These are phyloP conservation scores for Linurgus olivaceus DNA, from an alignment of 2,797 vertebrate genomes.

Conservation along the genomic window DNA sequence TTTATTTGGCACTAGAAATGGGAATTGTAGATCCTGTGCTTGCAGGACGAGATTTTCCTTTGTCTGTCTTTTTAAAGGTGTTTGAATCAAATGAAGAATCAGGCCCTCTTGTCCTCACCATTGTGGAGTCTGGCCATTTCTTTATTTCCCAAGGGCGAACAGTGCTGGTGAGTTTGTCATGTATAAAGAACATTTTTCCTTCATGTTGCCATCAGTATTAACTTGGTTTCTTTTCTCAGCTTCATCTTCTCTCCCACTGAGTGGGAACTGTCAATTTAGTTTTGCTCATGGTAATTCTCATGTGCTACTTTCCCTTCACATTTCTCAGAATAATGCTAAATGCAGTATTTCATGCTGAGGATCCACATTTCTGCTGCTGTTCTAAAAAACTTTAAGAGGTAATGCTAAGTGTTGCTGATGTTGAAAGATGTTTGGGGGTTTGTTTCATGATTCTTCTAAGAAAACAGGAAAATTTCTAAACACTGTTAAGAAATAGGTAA, in stretches of 20 bases:
- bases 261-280: not conserved
- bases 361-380: not conserved
- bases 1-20: not conserved
- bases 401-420: not conserved
- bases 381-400: not conserved
- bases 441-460: not conserved
- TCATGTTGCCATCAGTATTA: slow-evolving; percentile 3
- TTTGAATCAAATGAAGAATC: slow-evolving; percentile 81
- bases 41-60: not conserved
- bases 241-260: not conserved
- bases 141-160: slow-evolving; percentile 85
- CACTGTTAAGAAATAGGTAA: not conserved
- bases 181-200: not conserved
- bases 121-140: slow-evolving; percentile 88
- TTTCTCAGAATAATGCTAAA: not conserved
- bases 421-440: accelerated
- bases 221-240: not conserved
- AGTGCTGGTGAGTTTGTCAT: slow-evolving; percentile 82
- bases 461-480: not conserved
- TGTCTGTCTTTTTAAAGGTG: slow-evolving; percentile 74
- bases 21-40: not conserved
- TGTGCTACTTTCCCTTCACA: not conserved
- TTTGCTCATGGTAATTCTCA: not conserved
- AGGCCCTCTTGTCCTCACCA: slow-evolving; percentile 79
- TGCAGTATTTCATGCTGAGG: not conserved